Evolutionary conservation across 2,113 vertebrate genomes (phyloP), one percentile per base, ranked within the genome.

Genomic region (Psilopsiagon aymara): DNA sequence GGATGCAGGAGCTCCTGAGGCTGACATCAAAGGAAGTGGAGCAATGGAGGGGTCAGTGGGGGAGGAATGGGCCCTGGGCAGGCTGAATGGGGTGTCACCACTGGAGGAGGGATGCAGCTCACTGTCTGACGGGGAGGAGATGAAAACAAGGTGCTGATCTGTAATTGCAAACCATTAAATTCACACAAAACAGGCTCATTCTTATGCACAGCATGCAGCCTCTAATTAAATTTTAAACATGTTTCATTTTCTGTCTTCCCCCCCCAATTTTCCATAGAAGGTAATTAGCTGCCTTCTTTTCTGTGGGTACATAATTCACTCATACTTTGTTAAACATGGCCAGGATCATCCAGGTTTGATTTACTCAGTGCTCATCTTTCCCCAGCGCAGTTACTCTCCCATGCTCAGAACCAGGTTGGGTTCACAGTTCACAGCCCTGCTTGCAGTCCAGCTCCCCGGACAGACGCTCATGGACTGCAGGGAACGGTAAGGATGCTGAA

Each of bases 151-250:
- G n/a, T 44, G 14, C 66, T 18, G 67, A 15, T 13, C 66, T 85
- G 62, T 90, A 79, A 84, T 11, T 88, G 76, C 95, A 95, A 93
- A 77, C 59, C 66, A 81, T 76, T 66, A 86, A 59, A 92, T 74
- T 73, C 62, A 21, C 75, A 46, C 52, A 85, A 86, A 76, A 11
- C 41, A 80, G 77, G 63, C 75, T 97, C 86, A 60, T 96, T 96
- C 80, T 74, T 59, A 93, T 86, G 95, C 79, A 77, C 49, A 84
- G 68, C 63, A 63, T 46, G 71, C 2, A 17, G 66, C 33, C 53
- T 75, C 78, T 87, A 78, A 97, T 97, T 96, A 95, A 90, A 95
- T 91, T 91, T 88, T 86, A 94, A 94, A 93, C 35, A 5, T 55
- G 70, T 94, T 97, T 92, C 82, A 44, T 94, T 95, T 96, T 88